Base-by-base conservation (phyloP, 2,113 vertebrate species). In the Paramisgurnus dabryanus region DNA sequence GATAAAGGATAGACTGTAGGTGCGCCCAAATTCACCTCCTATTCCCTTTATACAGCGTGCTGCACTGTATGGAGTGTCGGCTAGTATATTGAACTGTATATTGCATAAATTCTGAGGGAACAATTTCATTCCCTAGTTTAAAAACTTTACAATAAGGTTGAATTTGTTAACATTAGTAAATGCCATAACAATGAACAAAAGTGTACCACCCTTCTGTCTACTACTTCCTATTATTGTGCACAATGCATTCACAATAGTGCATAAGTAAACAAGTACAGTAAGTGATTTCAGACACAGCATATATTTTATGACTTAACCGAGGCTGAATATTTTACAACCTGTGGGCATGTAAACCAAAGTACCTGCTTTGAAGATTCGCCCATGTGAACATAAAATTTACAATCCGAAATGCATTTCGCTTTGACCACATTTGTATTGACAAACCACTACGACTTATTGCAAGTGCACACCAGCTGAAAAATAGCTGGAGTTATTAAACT, bases 391-490 rank as follows among this genome's bases (percentile, higher is more conserved):
- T 83, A 76, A 81, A 83, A 83, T 65, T 39, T 3, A 18, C 39
- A 34, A 80, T 68, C 58, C 71, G 80, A 86, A 89, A 85, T 71
- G 50, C 63, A 88, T 79, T 86, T 83, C 22, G 82, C 68, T 80
- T 82, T 87, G 81, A 88, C 83, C 85, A 87, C 83, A 80, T 86
- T 86, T 85, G 76, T 86, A 78, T 85, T 87, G 81, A 79, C 72
- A 82, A 78, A 81, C 82, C 65, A 83, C 83, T 86, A 64, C 41
- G 79, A 85, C 83, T 87, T 41, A 86, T 84, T 69, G 78, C 73
- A 43, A 57, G 78, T 69, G 70, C 84, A 76, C 74, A 82, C 65
- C 34, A 50, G 66, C 85, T 83, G 72, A 77, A 81, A 84, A 85
- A 87, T 79, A 27, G 70, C 41, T 43, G 15, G 11, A 79, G n/a